Conservation (phyloP, 2,797 vertebrate species). For the Pygocentrus nattereri region DNA sequence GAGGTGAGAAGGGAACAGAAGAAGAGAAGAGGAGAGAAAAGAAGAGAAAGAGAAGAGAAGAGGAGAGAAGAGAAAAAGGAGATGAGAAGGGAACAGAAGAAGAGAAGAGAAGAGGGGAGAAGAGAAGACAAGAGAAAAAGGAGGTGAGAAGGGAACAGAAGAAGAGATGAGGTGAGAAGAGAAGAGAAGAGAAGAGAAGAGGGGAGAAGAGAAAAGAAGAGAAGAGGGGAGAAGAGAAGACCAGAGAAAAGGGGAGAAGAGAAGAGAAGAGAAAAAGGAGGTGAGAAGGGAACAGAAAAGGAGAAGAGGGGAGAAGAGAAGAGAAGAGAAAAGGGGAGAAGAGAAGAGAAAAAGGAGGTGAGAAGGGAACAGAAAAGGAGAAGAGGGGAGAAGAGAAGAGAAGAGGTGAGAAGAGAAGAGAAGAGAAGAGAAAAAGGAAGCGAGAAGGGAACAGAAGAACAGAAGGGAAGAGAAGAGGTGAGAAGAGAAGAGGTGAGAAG, state of each 20-base stretch:
- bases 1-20: not conserved
- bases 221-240: not conserved
- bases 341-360: slow-evolving; percentile 8
- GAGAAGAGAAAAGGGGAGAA: not conserved
- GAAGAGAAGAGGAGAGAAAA: not conserved
- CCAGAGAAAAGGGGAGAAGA: not conserved
- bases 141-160: too few species aligned
- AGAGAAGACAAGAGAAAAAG: not conserved
- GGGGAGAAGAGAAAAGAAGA: too few species aligned
- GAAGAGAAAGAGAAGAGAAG: not conserved
- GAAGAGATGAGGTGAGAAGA: too few species aligned
- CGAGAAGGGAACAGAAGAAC: not conserved
- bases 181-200: too few species aligned
- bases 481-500: not conserved
- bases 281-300: not conserved
- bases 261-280: not conserved
- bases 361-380: not conserved
- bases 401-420: not conserved
- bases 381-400: not conserved
- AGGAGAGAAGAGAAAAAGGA: not conserved
- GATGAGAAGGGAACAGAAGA: not conserved
- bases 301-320: not conserved
- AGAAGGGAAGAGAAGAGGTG: not conserved
- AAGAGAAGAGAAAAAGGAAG: not conserved
- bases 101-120: not conserved